Percentiles rank a stretch among this genome's conserved stretches.
phyloP scores from a whole-genome alignment of 2,888 invertebrate species.

The Quadroppia sp. region DNA sequence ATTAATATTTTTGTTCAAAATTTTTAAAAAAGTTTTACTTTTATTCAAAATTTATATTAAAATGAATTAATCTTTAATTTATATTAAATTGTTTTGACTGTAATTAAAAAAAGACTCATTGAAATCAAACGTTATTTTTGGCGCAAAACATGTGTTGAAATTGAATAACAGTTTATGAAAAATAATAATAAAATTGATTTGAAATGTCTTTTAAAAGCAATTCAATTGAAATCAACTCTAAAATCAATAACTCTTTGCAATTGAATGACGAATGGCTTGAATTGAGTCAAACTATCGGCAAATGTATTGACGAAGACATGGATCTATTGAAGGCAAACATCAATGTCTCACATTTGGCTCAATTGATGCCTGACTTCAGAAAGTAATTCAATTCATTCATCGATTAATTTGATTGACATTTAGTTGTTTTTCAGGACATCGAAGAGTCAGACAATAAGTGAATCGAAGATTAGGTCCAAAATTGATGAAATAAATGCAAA shows the following conservation, averaged over 20 bases:
- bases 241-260: background rate
- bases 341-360: background rate
- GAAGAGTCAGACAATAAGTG: constrained; percentile 8
- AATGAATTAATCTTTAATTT: too few relatives aligned
- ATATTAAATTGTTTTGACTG: too few relatives aligned
- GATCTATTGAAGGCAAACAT: background rate
- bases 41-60: too few relatives aligned
- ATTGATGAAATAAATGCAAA: constrained; percentile 6
- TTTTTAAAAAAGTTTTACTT: too few relatives aligned
- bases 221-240: background rate
- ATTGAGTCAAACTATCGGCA: background rate
- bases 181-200: background rate
- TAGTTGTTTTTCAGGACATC: background rate
- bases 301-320: constrained; percentile 6
- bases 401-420: background rate
- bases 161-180: too few relatives aligned
- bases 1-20: too few relatives aligned
- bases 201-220: constrained; percentile 9
- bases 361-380: background rate
- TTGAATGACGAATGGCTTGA: background rate
- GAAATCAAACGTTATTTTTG: too few relatives aligned
- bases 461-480: background rate
- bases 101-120: too few relatives aligned
- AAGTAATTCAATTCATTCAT: background rate
- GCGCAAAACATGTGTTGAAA: too few relatives aligned